Conservation (phyloP, 2,113 vertebrate genomes). For the Dasypus novemcinctus region DNA sequence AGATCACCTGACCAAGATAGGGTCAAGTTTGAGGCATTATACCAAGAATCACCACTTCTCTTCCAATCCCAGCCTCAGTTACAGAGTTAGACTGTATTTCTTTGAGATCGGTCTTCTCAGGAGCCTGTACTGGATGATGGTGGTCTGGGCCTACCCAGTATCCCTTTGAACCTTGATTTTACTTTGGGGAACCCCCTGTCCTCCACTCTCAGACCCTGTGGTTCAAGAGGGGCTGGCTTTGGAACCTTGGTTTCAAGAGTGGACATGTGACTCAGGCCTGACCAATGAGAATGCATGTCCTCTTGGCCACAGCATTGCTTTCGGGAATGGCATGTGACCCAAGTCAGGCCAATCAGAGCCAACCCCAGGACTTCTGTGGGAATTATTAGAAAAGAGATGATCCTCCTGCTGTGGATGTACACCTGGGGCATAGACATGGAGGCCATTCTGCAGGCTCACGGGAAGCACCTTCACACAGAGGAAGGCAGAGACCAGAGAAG, state of each 20-base stretch:
- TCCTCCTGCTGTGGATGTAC: background rate
- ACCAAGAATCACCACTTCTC: background rate
- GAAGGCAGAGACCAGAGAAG: background rate
- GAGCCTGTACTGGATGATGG: rapidly evolving
- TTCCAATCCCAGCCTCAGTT: background rate
- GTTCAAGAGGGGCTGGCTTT: background rate
- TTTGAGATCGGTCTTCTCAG: background rate
- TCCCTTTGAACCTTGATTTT: background rate
- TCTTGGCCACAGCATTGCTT: no score
- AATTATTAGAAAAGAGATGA: background rate
- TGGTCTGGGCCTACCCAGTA: background rate
- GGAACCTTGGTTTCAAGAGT: background rate
- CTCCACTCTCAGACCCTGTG: background rate
- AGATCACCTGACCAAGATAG: background rate
- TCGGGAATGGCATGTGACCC: background rate
- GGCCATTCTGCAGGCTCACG: background rate
- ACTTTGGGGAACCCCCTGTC: background rate
- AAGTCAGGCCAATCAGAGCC: background rate
- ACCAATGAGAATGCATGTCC: background rate
- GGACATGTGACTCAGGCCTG: background rate
- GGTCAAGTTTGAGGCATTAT: background rate
- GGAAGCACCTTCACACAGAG: background rate
- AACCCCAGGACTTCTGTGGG: background rate
- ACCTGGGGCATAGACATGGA: background rate
- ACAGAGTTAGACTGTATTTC: no score